phyloP scores from a whole-genome alignment of 2,888 invertebrate species.

The Agonum fuliginosum region DNA sequence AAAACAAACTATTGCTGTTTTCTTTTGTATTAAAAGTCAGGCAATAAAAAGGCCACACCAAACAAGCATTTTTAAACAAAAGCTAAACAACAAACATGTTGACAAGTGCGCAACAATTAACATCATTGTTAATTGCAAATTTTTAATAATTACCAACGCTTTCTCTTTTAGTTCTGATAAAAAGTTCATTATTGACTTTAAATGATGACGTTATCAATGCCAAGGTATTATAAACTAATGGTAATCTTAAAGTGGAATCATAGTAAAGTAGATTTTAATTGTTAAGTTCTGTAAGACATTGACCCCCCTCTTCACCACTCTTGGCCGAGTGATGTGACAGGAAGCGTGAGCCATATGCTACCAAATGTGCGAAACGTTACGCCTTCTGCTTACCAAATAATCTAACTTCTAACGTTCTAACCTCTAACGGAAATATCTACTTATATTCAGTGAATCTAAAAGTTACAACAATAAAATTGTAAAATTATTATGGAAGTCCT shows the following conservation, averaged over 20 bases:
- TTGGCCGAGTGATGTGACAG: background rate
- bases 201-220: background rate
- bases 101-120: too few relatives aligned
- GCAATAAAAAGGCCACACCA: too few relatives aligned
- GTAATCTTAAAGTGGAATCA: background rate
- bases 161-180: background rate
- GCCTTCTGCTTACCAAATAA: conserved; percentile 25
- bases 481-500: too few relatives aligned
- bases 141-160: too few relatives aligned
- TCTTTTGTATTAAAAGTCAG: too few relatives aligned
- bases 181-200: background rate
- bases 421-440: background rate
- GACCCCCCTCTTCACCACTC: conserved; percentile 5
- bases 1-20: too few relatives aligned
- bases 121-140: too few relatives aligned
- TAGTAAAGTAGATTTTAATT: conserved; percentile 36
- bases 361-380: conserved; percentile 39
- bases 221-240: background rate
- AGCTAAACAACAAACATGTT: too few relatives aligned
- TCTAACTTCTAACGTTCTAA: background rate
- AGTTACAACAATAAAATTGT: too few relatives aligned
- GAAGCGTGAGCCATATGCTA: conserved; percentile 43
- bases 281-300: conserved; percentile 38
- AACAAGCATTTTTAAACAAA: too few relatives aligned
- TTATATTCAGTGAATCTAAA: background rate